Conservation (phyloP, 2,888 invertebrate species). For the Eupithecia centaureata region DNA sequence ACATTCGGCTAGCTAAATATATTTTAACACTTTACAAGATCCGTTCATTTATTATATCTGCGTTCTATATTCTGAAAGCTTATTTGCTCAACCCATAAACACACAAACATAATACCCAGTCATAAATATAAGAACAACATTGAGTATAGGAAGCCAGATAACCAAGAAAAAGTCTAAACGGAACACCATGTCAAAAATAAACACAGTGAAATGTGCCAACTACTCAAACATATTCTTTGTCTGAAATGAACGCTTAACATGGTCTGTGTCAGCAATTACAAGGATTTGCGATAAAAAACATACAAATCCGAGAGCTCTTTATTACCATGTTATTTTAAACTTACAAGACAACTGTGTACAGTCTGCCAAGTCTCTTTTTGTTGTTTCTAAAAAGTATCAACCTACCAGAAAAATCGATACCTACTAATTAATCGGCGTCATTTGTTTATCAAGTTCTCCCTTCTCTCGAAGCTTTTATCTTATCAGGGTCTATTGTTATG, state of each 20-base stretch:
- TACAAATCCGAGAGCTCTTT: not conserved
- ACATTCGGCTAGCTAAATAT: not conserved
- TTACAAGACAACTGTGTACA: not conserved
- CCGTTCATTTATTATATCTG: conserved; percentile 24
- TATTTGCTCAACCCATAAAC: conserved; percentile 22
- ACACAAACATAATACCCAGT: conserved; percentile 1
- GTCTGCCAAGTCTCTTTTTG: not conserved
- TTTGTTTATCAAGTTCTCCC: not conserved
- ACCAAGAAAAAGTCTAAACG: not conserved
- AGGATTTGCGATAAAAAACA: not conserved
- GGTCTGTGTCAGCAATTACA: not conserved
- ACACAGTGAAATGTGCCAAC: not conserved
- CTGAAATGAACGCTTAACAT: not conserved
- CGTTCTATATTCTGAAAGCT: conserved; percentile 9
- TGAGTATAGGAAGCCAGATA: conserved; percentile 4
- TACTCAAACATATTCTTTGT: not conserved
- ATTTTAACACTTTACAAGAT: not conserved
- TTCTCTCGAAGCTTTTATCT: not conserved
- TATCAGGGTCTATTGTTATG: not conserved
- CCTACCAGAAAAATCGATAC: not conserved
- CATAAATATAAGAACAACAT: conserved; percentile 15
- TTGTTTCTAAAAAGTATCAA: not conserved
- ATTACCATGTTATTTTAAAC: not conserved
- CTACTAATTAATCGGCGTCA: not conserved
- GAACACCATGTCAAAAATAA: not conserved